phyloP scores from a whole-genome alignment of 2,888 invertebrate genomes.

The Dryococelus australis region DNA sequence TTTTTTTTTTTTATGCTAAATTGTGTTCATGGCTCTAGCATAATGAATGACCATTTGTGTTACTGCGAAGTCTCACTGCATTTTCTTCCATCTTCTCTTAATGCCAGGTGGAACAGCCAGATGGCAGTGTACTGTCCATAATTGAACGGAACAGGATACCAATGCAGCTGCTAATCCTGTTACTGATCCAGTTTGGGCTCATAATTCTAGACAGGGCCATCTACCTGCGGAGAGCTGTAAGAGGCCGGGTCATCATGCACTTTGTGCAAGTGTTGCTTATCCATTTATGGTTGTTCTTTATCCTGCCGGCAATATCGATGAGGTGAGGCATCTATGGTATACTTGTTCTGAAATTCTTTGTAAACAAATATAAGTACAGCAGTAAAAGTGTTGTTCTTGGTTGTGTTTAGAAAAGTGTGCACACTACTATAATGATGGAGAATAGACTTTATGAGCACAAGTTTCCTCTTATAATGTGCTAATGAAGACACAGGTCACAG shows the following conservation, averaged over 20 bases:
- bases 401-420: too few relatives aligned
- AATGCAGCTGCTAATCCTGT: neutral
- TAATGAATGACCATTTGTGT: too few relatives aligned
- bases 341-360: too few relatives aligned
- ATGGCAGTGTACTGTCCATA: neutral
- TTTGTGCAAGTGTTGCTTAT: neutral
- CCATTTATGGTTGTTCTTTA: neutral
- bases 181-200: neutral
- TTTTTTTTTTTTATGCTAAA: too few relatives aligned
- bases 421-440: too few relatives aligned
- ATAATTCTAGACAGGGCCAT: neutral
- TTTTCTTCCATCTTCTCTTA: neutral
- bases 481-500: too few relatives aligned
- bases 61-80: too few relatives aligned
- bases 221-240: neutral
- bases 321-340: neutral
- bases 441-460: too few relatives aligned
- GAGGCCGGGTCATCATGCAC: neutral
- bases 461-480: too few relatives aligned
- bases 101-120: neutral
- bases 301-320: neutral
- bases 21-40: too few relatives aligned
- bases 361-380: too few relatives aligned
- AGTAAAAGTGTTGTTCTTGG: too few relatives aligned
- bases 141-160: neutral